Evolutionary conservation across 37 sponge, comb jelly and placozoan genomes (phyloP).

Genomic region (Eunapius fragilis): DNA sequence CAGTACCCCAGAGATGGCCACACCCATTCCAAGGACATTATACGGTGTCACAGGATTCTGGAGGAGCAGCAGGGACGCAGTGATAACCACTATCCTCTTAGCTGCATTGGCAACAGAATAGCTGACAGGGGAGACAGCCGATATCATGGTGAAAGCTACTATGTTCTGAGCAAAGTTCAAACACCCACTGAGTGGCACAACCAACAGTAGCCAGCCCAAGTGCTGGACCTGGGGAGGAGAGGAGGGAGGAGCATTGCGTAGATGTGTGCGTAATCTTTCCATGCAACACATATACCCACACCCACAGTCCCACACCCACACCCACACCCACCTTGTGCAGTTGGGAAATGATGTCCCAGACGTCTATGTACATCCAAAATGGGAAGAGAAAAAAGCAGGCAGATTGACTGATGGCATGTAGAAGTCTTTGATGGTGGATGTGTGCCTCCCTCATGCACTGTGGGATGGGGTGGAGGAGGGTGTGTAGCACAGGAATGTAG

Average conservation of each 20-base stretch:
- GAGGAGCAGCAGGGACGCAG: conserved; percentile 62
- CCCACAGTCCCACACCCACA: no score
- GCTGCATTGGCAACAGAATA: conserved; percentile 85
- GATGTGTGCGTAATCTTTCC: background rate
- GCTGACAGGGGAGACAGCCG: conserved; percentile 76
- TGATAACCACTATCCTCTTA: conserved; percentile 84
- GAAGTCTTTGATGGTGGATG: conserved; percentile 69
- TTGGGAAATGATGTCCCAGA: conserved; percentile 48
- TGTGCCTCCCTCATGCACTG: conserved; percentile 61
- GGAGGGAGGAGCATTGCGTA: background rate
- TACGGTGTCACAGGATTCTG: conserved; percentile 75
- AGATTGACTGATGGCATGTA: conserved; percentile 52
- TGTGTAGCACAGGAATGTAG: background rate
- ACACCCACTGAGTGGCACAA: conserved; percentile 40
- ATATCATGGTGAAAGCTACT: conserved; percentile 81
- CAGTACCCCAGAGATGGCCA: conserved; percentile 75
- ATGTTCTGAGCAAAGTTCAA: conserved; percentile 76
- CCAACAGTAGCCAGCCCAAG: conserved; percentile 51
- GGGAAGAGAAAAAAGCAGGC: conserved; percentile 60
- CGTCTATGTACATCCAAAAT: conserved; percentile 73
- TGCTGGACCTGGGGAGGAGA: conserved; percentile 57
- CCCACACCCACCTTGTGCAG: conserved; percentile 51
- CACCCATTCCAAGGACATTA: conserved; percentile 79
- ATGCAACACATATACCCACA: no score
- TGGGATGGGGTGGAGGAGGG: background rate